phyloP scores from a whole-genome alignment of 2,113 vertebrate genomes.

The Phyllostomus hastatus region DNA sequence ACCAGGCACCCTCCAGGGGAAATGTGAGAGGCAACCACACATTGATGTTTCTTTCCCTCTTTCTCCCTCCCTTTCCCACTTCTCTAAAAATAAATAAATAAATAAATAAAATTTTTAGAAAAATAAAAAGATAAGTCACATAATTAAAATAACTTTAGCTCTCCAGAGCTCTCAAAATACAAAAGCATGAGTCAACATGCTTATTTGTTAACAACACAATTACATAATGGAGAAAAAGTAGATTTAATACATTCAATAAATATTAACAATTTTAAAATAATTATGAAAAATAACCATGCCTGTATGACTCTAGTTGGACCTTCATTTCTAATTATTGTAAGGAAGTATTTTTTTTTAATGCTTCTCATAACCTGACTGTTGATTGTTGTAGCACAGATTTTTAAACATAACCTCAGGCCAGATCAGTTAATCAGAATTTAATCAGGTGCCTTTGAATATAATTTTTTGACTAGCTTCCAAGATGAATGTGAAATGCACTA shows the following conservation, averaged over 20 bases:
- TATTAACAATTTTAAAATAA: background rate
- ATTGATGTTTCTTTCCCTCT: too few relatives aligned
- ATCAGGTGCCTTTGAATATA: background rate
- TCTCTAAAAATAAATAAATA: too few relatives aligned
- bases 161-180: background rate
- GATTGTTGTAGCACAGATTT: background rate
- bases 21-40: too few relatives aligned
- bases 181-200: background rate
- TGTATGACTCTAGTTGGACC: background rate
- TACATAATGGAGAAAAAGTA: background rate
- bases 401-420: background rate
- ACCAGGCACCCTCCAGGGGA: too few relatives aligned
- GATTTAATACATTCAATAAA: background rate
- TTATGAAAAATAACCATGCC: background rate
- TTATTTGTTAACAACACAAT: background rate
- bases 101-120: too few relatives aligned
- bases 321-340: background rate
- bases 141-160: constrained; percentile 30
- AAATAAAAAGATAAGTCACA: background rate
- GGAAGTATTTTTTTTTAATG: background rate
- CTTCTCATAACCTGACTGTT: background rate
- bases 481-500: background rate
- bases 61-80: too few relatives aligned
- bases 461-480: background rate
- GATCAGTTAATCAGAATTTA: background rate